A percentile compares a stretch with the other conserved stretches of the same genome.
Evolutionary conservation across 2,113 vertebrate species (phyloP).

Genomic region (Fregata magnificens): DNA sequence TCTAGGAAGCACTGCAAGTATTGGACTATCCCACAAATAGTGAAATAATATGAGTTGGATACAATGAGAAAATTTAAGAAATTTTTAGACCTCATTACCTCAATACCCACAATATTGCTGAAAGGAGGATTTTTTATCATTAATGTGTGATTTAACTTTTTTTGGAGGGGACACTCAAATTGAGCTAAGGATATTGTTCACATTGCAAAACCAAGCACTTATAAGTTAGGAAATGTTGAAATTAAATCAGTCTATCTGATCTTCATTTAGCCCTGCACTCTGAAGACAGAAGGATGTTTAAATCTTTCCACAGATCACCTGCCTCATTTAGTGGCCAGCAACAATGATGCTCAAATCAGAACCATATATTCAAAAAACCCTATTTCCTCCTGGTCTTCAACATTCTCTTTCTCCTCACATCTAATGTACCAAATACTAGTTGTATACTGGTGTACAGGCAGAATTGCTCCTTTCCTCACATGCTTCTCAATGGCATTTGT

Average conservation of each 20-base stretch:
- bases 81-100: not conserved
- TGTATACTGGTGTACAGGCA: not conserved
- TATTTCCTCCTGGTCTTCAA: not conserved
- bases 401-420: not conserved
- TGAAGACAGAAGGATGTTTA: not conserved
- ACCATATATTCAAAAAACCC: fast-evolving
- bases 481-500: not conserved
- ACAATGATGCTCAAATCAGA: not conserved
- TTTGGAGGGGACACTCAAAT: not conserved
- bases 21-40: not conserved
- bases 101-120: not conserved
- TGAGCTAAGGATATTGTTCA: not conserved
- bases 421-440: not conserved
- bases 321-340: not conserved
- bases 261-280: not conserved
- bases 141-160: not conserved
- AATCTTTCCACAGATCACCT: not conserved
- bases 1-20: not conserved
- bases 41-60: not conserved
- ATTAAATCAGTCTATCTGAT: not conserved
- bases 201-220: not conserved
- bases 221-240: not conserved
- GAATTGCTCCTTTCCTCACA: not conserved
- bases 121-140: not conserved
- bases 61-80: not conserved